Conservation (phyloP, 2,888 invertebrate genomes). For the Andricus quercusramuli region DNA sequence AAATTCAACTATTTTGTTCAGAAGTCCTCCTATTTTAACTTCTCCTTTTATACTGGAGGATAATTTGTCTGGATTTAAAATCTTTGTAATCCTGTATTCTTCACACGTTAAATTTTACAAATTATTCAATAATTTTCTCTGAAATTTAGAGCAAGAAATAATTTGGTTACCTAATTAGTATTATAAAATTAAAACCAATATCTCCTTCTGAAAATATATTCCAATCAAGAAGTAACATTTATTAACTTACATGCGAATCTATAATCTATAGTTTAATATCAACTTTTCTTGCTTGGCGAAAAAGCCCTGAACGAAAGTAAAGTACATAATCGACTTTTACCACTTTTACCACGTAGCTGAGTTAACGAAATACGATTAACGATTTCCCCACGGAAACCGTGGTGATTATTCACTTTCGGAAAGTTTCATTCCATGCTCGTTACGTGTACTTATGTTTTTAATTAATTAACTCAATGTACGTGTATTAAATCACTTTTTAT, state of each 20-base stretch:
- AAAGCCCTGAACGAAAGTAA: constrained; percentile 13
- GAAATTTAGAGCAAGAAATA: too few species aligned
- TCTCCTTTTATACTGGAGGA: too few species aligned
- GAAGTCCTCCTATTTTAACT: too few species aligned
- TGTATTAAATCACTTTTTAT: constrained; percentile 24
- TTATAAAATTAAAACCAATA: too few species aligned
- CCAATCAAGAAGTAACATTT: neutral
- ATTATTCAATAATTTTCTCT: too few species aligned
- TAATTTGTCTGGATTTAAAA: too few species aligned
- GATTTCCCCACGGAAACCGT: constrained; percentile 30
- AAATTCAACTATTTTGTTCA: too few species aligned
- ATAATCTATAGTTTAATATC: neutral
- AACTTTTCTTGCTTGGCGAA: neutral
- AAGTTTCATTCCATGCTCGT: constrained; percentile 35
- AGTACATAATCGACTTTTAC: constrained; percentile 28
- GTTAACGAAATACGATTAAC: constrained; percentile 34
- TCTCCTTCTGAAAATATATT: neutral
- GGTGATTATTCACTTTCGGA: constrained; percentile 29
- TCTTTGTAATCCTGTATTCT: too few species aligned
- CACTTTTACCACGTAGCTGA: constrained; percentile 29
- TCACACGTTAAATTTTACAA: too few species aligned
- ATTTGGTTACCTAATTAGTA: too few species aligned
- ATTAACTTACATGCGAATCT: neutral
- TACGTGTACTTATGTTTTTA: constrained; percentile 29
- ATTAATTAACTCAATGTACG: constrained; percentile 17